Evolutionary conservation across 2,797 vertebrate genomes (phyloP), one percentile per base, ranked within the genome.

Genomic region (Decapterus maruadsi): DNA sequence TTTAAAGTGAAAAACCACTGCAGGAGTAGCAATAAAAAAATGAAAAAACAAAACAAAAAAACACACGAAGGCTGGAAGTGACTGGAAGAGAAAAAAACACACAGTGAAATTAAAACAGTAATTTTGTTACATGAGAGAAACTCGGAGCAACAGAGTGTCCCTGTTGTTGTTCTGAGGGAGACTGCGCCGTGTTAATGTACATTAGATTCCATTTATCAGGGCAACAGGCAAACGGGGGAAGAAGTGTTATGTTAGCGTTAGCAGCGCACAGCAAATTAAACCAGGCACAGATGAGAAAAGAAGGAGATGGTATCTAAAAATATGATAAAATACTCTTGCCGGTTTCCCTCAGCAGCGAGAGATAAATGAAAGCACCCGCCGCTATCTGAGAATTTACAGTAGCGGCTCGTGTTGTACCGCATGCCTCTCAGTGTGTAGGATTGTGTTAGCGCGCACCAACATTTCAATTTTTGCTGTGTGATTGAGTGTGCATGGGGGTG

Each of bases 241-340:
- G 11, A 75, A 61, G 16, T 42, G 60, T 48, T 3, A 40, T 40
- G n/a, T 54, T 53, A 29, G 59, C 55, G n/a, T 60, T 58, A 64
- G 68, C 34, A 22, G 20, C 13, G 54, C 53, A 45, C 31, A 46
- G 62, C 67, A 61, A 65, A 75, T 65, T 65, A 71, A 71, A 65
- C 50, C 61, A 50, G 11, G 31, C 14, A 38, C 51, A 26, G 22
- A 54, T 54, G 51, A 53, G 20, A 53, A 54, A 26, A 26, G 1
- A 14, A 11, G n/a, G 10, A 51, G n/a, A 54, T 14, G 6, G 12
- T 26, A 12, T 13, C 22, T 14, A 26, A 54, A 54, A 54, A 26
- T 54, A 26, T 14, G 22, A 54, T 26, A 26, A 51, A 51, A 12
- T 51, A 22, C n/a, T 6, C 19, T 51, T 51, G 20, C 20, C 48